Evolutionary conservation across 2,113 vertebrate species (phyloP).

Genomic region (Hydrochoerus hydrochaeris): DNA sequence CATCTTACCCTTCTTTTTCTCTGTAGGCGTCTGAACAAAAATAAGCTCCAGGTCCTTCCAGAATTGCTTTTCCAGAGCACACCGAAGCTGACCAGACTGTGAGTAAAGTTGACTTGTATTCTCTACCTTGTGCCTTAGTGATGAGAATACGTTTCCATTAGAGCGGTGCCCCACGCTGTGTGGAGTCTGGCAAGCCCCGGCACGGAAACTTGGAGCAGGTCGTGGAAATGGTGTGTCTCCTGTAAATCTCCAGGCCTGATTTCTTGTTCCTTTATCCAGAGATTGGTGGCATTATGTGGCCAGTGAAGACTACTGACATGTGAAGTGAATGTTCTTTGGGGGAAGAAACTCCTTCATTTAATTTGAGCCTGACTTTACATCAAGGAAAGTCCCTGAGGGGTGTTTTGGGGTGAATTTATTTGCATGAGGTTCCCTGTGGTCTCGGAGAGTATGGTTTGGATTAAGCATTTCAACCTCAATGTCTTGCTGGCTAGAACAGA

Average conservation of each 20-base stretch:
- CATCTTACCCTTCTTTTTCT: constrained; percentile 48
- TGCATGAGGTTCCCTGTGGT: neutral
- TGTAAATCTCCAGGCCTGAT: neutral
- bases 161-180: neutral
- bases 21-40: constrained; percentile 96
- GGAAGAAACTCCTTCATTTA: neutral
- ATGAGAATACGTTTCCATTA: neutral
- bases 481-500: neutral
- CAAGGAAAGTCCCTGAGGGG: neutral
- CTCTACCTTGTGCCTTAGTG: neutral
- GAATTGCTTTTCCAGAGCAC: constrained; percentile 98
- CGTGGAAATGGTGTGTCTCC: rapidly evolving
- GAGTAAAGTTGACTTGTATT: constrained; percentile 86
- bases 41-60: constrained; percentile 96
- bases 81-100: constrained; percentile 97
- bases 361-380: neutral
- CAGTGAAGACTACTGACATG: neutral
- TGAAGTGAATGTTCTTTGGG: neutral
- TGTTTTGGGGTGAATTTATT: neutral
- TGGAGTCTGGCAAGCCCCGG: neutral
- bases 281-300: neutral
- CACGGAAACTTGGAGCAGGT: neutral
- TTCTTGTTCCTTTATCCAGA: neutral
- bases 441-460: neutral
- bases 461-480: neutral